Conservation (phyloP, 2,888 invertebrate genomes). For the Plebejus anna region DNA sequence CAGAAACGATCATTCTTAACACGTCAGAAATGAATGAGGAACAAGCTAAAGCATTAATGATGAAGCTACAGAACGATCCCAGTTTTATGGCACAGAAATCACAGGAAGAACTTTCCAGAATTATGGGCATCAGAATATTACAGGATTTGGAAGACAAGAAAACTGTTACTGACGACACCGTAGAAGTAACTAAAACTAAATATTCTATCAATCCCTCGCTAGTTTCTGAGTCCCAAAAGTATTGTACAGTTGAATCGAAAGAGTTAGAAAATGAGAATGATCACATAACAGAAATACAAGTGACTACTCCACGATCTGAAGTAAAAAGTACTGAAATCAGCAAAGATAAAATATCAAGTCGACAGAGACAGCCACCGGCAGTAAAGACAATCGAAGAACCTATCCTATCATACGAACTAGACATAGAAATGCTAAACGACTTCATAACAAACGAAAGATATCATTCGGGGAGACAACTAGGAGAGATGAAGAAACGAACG, state of each 20-base stretch:
- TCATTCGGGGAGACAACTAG: conserved; percentile 65
- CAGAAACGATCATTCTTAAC: conserved; percentile 77
- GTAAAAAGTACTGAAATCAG: conserved; percentile 48
- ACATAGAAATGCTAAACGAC: conserved; percentile 69
- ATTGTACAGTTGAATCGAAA: conserved; percentile 46
- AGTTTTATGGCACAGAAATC: conserved; percentile 70
- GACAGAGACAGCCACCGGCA: conserved; percentile 58
- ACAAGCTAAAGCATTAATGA: conserved; percentile 69
- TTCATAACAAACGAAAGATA: conserved; percentile 71
- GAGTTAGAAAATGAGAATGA: conserved; percentile 60
- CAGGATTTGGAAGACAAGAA: conserved; percentile 67
- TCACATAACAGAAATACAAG: conserved; percentile 87
- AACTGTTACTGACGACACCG: conserved; percentile 52
- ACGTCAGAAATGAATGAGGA: conserved; percentile 70
- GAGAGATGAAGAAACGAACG: conserved; percentile 63
- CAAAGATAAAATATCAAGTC: conserved; percentile 63
- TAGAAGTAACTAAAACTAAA: conserved; percentile 67
- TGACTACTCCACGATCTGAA: conserved; percentile 76
- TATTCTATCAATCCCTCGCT: conserved; percentile 66
- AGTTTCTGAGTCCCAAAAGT: conserved; percentile 65
- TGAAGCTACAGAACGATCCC: conserved; percentile 70
- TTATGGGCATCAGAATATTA: conserved; percentile 67
- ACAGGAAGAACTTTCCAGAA: conserved; percentile 64
- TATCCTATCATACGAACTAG: conserved; percentile 64
- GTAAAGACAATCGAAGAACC: conserved; percentile 52